These are phyloP conservation scores for Hyperopisus bebe DNA, from an alignment of 2,113 vertebrate species.

Conservation along the genomic window DNA sequence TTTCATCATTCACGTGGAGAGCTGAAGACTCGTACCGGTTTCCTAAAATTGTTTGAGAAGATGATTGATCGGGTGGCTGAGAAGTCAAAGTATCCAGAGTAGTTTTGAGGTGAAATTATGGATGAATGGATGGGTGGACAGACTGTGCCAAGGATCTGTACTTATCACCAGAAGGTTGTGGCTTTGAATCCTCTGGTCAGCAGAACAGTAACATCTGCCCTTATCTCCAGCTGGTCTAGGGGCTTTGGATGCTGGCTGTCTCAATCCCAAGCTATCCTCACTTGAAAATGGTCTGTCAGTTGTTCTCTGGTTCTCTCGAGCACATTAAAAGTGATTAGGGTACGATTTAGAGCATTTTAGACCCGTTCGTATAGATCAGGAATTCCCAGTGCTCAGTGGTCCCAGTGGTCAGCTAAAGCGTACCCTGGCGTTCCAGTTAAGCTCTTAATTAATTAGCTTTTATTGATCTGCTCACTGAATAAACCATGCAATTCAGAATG, in stretches of 20 bases:
- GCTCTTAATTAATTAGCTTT: slow-evolving; percentile 8
- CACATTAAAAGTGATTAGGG: not conserved
- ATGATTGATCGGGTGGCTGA: not conserved
- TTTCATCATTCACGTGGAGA: not conserved
- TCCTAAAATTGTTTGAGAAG: not conserved
- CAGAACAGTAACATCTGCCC: not conserved
- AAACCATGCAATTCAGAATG: not conserved
- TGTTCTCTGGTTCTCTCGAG: not conserved
- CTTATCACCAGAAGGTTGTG: not conserved
- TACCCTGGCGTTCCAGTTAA: not conserved
- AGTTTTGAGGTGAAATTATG: not conserved
- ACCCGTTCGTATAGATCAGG: not conserved
- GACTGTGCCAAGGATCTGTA: not conserved
- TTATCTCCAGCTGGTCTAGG: not conserved
- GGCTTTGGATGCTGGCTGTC: not conserved
- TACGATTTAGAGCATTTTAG: not conserved
- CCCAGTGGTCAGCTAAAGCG: not conserved
- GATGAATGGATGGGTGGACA: not conserved
- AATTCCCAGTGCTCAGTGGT: slow-evolving; percentile 5
- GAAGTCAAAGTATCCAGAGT: not conserved
- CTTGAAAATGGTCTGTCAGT: not conserved
- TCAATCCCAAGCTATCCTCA: not conserved
- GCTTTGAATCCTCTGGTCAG: not conserved
- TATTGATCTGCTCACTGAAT: not conserved
- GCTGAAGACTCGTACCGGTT: not conserved